Evolutionary conservation across 2,797 vertebrate species (phyloP).

Genomic region (Sphenodon punctatus): DNA sequence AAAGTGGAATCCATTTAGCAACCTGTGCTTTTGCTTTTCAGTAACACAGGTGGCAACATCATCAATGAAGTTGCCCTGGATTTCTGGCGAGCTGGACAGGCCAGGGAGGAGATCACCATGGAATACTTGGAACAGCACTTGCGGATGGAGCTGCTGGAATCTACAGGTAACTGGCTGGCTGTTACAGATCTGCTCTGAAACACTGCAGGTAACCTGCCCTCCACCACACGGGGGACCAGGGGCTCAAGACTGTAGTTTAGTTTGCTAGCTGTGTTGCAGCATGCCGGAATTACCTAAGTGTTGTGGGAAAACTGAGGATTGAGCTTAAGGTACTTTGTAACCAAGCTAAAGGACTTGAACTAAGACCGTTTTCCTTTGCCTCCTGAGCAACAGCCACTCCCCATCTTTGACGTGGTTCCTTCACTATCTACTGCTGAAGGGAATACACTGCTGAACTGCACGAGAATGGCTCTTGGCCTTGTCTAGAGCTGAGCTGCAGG

Average conservation of each 20-base stretch:
- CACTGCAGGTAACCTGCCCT: neutral
- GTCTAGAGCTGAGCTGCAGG: neutral
- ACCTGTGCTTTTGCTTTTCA: conserved; percentile 60
- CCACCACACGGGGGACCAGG: no score
- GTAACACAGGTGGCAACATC: conserved; percentile 87
- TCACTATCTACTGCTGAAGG: no score
- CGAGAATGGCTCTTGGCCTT: no score
- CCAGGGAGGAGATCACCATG: conserved; percentile 90
- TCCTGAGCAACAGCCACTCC: neutral
- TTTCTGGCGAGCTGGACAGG: conserved; percentile 87
- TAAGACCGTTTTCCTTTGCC: neutral
- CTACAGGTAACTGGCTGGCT: conserved; percentile 74
- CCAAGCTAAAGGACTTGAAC: neutral
- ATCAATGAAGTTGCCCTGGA: conserved; percentile 90
- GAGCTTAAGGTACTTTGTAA: neutral
- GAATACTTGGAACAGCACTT: conserved; percentile 86
- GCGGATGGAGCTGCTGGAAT: conserved; percentile 81
- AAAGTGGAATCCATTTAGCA: no score
- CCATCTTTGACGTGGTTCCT: neutral
- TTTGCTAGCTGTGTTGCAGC: no score
- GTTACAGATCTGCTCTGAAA: rapidly evolving
- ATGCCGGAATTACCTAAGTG: neutral
- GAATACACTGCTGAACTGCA: no score
- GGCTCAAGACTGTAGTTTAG: no score
- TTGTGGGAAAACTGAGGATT: neutral